Conservation (phyloP, 2,113 vertebrate genomes). For the Pelodiscus sinensis region DNA sequence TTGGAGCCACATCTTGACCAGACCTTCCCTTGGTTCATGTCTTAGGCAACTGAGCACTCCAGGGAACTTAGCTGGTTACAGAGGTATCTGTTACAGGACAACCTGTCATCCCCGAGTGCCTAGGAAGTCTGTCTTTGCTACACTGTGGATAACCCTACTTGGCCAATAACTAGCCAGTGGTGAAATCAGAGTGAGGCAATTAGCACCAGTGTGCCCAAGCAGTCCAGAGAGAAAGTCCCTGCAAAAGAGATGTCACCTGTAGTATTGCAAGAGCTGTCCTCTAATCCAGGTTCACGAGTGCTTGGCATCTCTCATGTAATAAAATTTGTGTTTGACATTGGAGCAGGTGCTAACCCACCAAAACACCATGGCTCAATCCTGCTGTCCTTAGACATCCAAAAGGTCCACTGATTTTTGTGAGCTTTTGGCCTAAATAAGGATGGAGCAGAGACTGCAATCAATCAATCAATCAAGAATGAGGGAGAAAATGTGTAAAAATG, state of each 20-base stretch:
- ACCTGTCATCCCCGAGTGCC: background rate
- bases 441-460: background rate
- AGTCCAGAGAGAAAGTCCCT: background rate
- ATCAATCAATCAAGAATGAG: background rate
- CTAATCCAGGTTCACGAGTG: background rate
- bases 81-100: background rate
- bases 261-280: background rate
- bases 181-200: background rate
- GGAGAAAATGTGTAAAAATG: background rate
- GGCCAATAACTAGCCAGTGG: background rate
- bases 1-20: background rate
- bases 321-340: background rate
- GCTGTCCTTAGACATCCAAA: background rate
- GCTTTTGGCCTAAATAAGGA: background rate
- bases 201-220: background rate
- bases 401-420: background rate
- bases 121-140: slow-evolving; percentile 2
- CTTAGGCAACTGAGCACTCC: background rate
- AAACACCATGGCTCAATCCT: background rate
- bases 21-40: background rate
- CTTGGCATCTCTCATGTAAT: background rate
- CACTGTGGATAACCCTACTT: background rate
- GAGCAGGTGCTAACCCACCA: background rate
- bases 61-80: background rate
- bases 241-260: background rate